These are phyloP conservation scores for Drosophila kokeensis DNA, from an alignment of 2,888 invertebrate species.

Conservation along the genomic window DNA sequence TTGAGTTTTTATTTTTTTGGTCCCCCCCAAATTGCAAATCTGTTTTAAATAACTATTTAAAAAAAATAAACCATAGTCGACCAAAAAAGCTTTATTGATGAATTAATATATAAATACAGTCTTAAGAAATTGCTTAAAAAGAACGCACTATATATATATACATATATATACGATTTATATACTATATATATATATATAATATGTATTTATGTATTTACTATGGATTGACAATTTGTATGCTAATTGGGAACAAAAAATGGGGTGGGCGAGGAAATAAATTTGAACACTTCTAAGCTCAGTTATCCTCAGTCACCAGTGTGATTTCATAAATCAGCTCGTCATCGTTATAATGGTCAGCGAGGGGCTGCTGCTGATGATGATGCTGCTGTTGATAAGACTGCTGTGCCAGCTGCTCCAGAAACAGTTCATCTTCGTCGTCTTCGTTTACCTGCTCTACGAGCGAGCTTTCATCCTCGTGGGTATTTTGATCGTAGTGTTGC, in stretches of 20 bases:
- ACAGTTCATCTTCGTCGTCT: slow-evolving; percentile 45
- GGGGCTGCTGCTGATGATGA: slow-evolving; percentile 19
- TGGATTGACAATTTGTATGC: slow-evolving; percentile 10
- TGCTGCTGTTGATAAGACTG: slow-evolving; percentile 1
- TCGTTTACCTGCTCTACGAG: slow-evolving; percentile 46
- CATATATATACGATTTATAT: too few relatives aligned
- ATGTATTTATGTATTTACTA: not conserved
- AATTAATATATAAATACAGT: not conserved
- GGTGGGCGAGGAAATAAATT: not conserved
- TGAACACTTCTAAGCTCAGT: slow-evolving; percentile 38
- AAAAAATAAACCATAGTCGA: slow-evolving; percentile 4
- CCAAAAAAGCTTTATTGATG: slow-evolving; percentile 26
- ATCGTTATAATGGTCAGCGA: slow-evolving; percentile 43
- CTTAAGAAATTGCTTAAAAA: slow-evolving; percentile 21
- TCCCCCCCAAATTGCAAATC: slow-evolving; percentile 29
- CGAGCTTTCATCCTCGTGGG: slow-evolving; percentile 36
- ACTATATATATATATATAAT: slow-evolving; percentile 1
- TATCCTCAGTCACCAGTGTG: slow-evolving; percentile 69
- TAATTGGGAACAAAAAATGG: not conserved
- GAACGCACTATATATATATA: slow-evolving; percentile 8
- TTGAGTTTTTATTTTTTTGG: not conserved
- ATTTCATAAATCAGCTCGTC: slow-evolving; percentile 71
- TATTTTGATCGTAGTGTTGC: slow-evolving; percentile 46
- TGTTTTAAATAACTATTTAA: slow-evolving; percentile 38
- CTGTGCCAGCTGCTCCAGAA: slow-evolving; percentile 23